These are phyloP conservation scores for Acanthaster planci DNA, from an alignment of 35 echinoderm and acorn worm genomes.

Conservation along the genomic window DNA sequence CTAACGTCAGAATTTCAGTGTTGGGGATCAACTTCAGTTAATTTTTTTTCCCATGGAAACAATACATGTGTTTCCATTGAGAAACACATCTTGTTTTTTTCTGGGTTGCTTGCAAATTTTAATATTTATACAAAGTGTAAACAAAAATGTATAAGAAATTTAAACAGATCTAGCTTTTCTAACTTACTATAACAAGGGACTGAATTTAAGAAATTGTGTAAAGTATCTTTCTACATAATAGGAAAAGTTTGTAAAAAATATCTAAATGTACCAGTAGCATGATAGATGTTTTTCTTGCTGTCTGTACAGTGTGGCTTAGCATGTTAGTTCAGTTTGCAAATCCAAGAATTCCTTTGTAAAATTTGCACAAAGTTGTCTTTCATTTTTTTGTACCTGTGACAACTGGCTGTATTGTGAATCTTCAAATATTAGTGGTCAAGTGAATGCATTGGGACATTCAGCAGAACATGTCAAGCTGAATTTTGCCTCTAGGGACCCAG, in stretches of 20 bases:
- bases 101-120: not conserved
- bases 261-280: not conserved
- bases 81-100: not conserved
- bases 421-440: too few species aligned
- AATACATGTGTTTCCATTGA: too few species aligned
- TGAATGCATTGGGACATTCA: too few species aligned
- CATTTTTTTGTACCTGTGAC: too few species aligned
- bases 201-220: not conserved
- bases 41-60: too few species aligned
- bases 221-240: not conserved
- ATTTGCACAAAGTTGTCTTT: conserved; percentile 6
- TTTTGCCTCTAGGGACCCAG: too few species aligned
- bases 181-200: conserved; percentile 7
- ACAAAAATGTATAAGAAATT: conserved; percentile 14
- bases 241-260: not conserved
- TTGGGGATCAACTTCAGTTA: too few species aligned
- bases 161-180: conserved; percentile 13
- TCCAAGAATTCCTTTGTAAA: not conserved
- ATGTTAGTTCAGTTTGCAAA: not conserved
- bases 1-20: too few species aligned
- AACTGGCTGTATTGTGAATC: too few species aligned
- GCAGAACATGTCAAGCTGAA: too few species aligned
- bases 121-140: conserved; percentile 20
- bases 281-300: not conserved
- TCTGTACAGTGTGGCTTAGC: not conserved